Base-by-base conservation (phyloP, 2,113 vertebrate genomes). In the Heterochromis multidens region DNA sequence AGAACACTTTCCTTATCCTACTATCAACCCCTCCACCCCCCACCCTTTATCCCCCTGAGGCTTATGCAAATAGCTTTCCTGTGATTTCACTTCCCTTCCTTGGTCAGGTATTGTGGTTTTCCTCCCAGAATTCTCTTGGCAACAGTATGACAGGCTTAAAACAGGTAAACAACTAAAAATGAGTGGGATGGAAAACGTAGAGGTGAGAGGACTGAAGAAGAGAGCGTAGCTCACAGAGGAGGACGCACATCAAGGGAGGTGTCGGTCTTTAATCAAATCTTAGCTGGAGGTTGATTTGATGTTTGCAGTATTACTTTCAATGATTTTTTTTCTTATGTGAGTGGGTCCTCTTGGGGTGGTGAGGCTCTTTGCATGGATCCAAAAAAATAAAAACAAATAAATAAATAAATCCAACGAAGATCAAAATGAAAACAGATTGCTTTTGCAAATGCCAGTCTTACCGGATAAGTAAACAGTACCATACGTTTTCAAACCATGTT, bases 11-110 rank as follows among this genome's bases (percentile, higher is more conserved):
- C 46, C 84, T 93, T 85, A 87, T 86, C 88, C 86, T 12, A 19
- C 87, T 35, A 60, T 76, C 83, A 56, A 19, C 49, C 58, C 19
- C 29, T 29, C 7, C n/a, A 17, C 13, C 23, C 27, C 33, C 13
- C 52, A 11, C 21, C 54, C 7, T 35, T 35, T 33, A 13, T 61
- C 65, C 72, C 57, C 65, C 79, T 79, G 80, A 72, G 86, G 86
- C 86, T 86, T 90, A 91, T 93, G 91, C 86, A 91, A 94, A 94
- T 92, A 76, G 21, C 62, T 79, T 83, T 58, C 80, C 74, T 90
- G 83, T 90, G 79, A 86, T 85, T 88, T 77, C 60, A n/a, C 61
- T 37, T 65, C 35, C 49, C 52, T 61, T 70, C 49, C 77, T 76
- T 37, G 23, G 82, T 79, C 88, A 86, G 77, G 35, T 81, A 35